Percentiles rank a stretch among this genome's conserved stretches.
phyloP scores from a whole-genome alignment of 2,888 invertebrate genomes.

The Cryptus armator region DNA sequence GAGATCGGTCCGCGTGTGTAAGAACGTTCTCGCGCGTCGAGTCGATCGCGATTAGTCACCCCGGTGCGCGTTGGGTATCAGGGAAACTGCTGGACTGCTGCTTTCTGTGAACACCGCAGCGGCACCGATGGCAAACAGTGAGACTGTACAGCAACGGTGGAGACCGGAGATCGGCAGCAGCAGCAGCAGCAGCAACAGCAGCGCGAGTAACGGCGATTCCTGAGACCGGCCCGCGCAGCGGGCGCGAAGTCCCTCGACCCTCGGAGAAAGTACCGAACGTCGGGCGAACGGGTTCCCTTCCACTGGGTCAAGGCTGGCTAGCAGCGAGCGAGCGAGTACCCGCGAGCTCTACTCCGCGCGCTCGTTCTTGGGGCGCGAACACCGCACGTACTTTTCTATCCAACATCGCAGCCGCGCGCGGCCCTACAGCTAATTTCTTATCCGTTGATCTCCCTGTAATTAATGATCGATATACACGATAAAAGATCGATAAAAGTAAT shows the following conservation, averaged over 20 bases:
- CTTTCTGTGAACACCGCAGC: background rate
- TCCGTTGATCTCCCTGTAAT: constrained; percentile 1
- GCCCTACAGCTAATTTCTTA: constrained; percentile 54
- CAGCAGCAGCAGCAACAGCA: constrained; percentile 23
- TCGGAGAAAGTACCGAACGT: constrained; percentile 73
- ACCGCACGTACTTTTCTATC: constrained; percentile 12
- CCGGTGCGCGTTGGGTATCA: constrained; percentile 24
- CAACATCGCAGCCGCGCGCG: constrained; percentile 6
- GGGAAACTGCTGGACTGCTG: constrained; percentile 28
- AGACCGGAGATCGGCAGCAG: constrained; percentile 48
- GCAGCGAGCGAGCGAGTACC: constrained; percentile 62
- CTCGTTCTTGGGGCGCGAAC: constrained; percentile 41
- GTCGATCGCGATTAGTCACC: constrained; percentile 63
- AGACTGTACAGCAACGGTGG: constrained; percentile 14
- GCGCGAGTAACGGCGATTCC: constrained; percentile 66
- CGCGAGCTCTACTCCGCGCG: constrained; percentile 38
- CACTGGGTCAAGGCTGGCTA: constrained; percentile 74
- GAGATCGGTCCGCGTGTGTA: constrained; percentile 11
- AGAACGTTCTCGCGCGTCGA: constrained; percentile 52
- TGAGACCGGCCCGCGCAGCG: constrained; percentile 41
- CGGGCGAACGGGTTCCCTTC: constrained; percentile 71
- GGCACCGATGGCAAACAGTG: background rate
- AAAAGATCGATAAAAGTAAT: background rate
- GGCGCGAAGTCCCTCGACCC: constrained; percentile 66
- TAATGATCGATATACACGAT: constrained; percentile 4